Evolutionary conservation across 2,888 invertebrate genomes (phyloP), one percentile per base, ranked within the genome.

Genomic region (Calliphora vomitoria): DNA sequence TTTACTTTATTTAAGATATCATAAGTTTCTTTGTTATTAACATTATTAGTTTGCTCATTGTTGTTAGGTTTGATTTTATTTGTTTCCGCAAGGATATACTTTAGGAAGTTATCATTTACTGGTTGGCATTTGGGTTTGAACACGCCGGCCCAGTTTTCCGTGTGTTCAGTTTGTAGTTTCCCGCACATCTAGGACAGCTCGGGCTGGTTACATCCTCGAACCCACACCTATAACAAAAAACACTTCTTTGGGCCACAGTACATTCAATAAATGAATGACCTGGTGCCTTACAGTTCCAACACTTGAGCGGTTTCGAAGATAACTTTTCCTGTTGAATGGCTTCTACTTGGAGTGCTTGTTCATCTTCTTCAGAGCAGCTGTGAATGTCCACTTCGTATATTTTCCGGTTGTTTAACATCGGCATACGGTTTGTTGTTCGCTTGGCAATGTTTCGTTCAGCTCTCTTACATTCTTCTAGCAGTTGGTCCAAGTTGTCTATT

Each of bases 221-320:
- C 71, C 86, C 74, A 55, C 86, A 79, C 15, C 38, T 69, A 18
- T 79, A 75, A 55, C 79, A 80, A 35, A 80, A 80, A 5, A 80
- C 38, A 4, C 18, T 47, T 8, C 78, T 64, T 18, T 82, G 82
- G 3, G 25, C 60, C 3, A 47, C 31, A 0, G 78, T 5, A 20
- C 82, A 82, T 4, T 86, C 79, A 11, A 79, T 74, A 31, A 82
- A 86, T 8, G 47, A 64, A 44, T 86, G 86, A 1, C 82, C 86
- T 4, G 20, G 5, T 20, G 68, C 44, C 15, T 82, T 82, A n/a
- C 82, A 86, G 18, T 86, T 86, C 82, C 86, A 86, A 25, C 82
- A 86, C 4, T 44, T 68, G 0, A 81, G 20, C 8, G 41, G 72
- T 53, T 62, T 71, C 1, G 20, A 1, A 0, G n/a, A 1, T 10